Evolutionary conservation across 2,113 vertebrate genomes (phyloP), one percentile per base, ranked within the genome.

Genomic region (Pholis gunnellus): DNA sequence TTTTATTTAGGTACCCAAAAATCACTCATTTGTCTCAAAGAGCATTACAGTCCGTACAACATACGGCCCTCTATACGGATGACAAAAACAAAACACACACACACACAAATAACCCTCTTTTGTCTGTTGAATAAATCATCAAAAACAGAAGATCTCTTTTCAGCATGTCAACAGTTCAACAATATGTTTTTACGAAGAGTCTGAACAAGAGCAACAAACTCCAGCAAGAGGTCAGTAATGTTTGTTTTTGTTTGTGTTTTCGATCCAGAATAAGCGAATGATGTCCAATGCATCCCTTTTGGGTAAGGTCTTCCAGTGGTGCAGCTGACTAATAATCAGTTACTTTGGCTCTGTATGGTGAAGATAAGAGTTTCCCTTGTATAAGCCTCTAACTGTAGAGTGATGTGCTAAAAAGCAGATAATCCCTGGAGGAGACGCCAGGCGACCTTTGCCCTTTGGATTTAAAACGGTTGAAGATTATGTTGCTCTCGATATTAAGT

Each of bases 361-460:
- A 67, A 89, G 91, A 92, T 91, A 91, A 91, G 85, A 89, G 60
- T 75, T 86, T 80, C 66, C 67, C 36, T 17, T 17, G 27, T 61
- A 67, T 36, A 79, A 72, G 75, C 77, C 77, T 85, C 40, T 14
- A 86, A 86, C 75, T 79, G 81, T 68, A 63, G 77, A 85, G 34
- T 50, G 82, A 85, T 54, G 75, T 15, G 69, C 88, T 81, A 68
- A 81, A 72, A 80, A 79, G 54, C 79, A 76, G 73, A 85, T 89
- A 82, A 87, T 87, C 85, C 85, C 74, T 48, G 4, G 31, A 82
- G 84, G 78, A 85, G 66, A 61, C 36, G 52, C 25, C n/a, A 25
- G 8, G 29, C 52, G 79, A 89, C 79, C 72, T 79, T 1, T 89
- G 88, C 84, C 84, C 83, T 87, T 64, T 82, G 38, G 60, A 70